phyloP scores from a whole-genome alignment of 2,888 invertebrate genomes.

The Sarcophaga subvicina region DNA sequence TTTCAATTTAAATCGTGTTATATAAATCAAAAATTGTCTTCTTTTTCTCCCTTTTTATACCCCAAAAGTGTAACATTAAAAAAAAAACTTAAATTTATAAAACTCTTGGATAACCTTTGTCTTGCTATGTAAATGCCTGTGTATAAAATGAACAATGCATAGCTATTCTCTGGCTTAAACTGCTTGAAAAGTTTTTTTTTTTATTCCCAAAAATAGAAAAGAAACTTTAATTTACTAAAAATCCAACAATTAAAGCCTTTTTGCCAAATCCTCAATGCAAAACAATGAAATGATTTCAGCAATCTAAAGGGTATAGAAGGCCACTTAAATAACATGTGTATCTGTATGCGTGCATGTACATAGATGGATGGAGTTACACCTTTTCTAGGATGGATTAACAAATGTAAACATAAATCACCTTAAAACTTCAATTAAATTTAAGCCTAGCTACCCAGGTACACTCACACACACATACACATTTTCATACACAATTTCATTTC shows the following conservation, averaged over 20 bases:
- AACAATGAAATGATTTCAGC: slow-evolving; percentile 36
- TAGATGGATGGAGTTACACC: slow-evolving; percentile 30
- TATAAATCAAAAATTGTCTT: too few species aligned
- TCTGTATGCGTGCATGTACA: slow-evolving; percentile 8
- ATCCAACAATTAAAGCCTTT: slow-evolving; percentile 62
- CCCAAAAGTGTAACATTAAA: slow-evolving; percentile 27
- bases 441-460: slow-evolving; percentile 35
- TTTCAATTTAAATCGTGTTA: too few species aligned
- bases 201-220: not conserved
- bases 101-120: not conserved
- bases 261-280: slow-evolving; percentile 41
- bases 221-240: slow-evolving; percentile 61
- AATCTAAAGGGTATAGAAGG: slow-evolving; percentile 18
- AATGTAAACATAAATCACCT: slow-evolving; percentile 67
- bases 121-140: slow-evolving; percentile 11
- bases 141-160: slow-evolving; percentile 38
- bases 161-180: slow-evolving; percentile 30
- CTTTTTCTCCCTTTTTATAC: slow-evolving; percentile 2
- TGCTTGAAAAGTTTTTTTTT: slow-evolving; percentile 30
- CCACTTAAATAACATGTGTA: slow-evolving; percentile 31
- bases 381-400: slow-evolving; percentile 58
- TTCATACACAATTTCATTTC: not conserved
- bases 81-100: slow-evolving; percentile 13
- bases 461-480: not conserved
- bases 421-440: slow-evolving; percentile 66